These are phyloP conservation scores for Dendrolimus houi DNA, from an alignment of 2,888 invertebrate species.

Conservation along the genomic window DNA sequence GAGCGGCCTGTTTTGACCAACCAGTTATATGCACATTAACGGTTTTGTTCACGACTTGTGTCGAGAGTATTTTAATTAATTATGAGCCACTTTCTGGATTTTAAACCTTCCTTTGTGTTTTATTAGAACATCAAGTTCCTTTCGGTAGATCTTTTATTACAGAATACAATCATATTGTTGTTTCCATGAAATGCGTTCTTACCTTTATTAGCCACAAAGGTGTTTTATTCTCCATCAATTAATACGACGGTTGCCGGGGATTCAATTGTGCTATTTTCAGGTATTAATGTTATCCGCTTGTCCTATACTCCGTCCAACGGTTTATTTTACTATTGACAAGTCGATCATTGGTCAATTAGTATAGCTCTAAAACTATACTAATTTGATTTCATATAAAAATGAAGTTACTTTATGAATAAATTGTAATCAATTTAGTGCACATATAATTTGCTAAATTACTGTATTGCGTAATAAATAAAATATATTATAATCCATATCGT, in stretches of 20 bases:
- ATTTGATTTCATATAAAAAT: no score
- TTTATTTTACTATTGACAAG: no score
- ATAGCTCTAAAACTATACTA: no score
- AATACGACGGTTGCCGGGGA: not conserved
- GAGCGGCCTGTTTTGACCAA: slow-evolving; percentile 53
- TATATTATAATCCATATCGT: no score
- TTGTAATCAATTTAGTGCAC: no score
- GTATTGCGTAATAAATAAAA: no score
- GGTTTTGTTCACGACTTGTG: slow-evolving; percentile 60
- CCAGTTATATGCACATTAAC: slow-evolving; percentile 68
- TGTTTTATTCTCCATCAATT: not conserved
- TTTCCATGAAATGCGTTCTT: slow-evolving; percentile 15
- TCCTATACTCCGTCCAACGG: no score
- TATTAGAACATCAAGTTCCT: slow-evolving; percentile 47
- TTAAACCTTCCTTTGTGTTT: slow-evolving; percentile 46
- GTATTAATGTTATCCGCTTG: no score
- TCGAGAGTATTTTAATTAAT: slow-evolving; percentile 55
- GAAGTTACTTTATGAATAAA: no score
- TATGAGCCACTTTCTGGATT: slow-evolving; percentile 37
- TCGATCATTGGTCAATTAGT: no score
- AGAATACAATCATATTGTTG: slow-evolving; percentile 25
- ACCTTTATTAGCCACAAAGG: slow-evolving; percentile 7
- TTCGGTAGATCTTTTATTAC: slow-evolving; percentile 33
- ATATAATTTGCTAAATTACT: no score
- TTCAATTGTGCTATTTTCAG: no score